Base-by-base conservation (phyloP, 2,888 invertebrate genomes). In the Coleophora deauratella region DNA sequence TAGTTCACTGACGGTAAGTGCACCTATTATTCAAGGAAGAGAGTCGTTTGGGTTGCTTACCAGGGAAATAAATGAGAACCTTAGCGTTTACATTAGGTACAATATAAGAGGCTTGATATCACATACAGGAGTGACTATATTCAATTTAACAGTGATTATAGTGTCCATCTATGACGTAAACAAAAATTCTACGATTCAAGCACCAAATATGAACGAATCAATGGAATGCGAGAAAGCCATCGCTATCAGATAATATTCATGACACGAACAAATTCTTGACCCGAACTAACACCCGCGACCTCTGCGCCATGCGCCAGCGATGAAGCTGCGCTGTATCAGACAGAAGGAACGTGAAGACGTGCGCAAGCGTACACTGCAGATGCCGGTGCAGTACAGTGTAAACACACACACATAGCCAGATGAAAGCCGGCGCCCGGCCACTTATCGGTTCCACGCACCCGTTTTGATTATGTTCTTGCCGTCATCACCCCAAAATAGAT, bases 401-500 rank as follows among this genome's bases (percentile, higher is more conserved):
- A 72, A 77, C 68, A 77, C 65, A 66, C 64, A 70, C 66, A 65
- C 66, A 27, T 34, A 35, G 7, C 50, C 62, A 81, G 78, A 79
- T 80, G 81, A 80, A 79, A 82, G 84, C 71, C 59, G 69, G 72
- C 73, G 73, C 75, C 59, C 69, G 57, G 59, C 72, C 77, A 82
- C 84, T 84, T 84, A 84, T 81, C 79, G 69, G 66, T 69, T 72
- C 66, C 59, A 66, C 72, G 68, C 72, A 67, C 69, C 66, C 71
- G 72, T 68, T 68, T 69, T 70, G 75, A 75, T 75, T 74, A 76
- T 71, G 65, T 62, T 65, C 62, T 61, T 61, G 72, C 71, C 75
- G 80, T 82, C 81, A 80, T 64, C 76, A 73, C 65, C 72, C 74
- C 59, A 62, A 80, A 82, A 85, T 82, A 84, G 77, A 78, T 59